Conservation (phyloP, 2,113 vertebrate genomes). For the Gallinago media region DNA sequence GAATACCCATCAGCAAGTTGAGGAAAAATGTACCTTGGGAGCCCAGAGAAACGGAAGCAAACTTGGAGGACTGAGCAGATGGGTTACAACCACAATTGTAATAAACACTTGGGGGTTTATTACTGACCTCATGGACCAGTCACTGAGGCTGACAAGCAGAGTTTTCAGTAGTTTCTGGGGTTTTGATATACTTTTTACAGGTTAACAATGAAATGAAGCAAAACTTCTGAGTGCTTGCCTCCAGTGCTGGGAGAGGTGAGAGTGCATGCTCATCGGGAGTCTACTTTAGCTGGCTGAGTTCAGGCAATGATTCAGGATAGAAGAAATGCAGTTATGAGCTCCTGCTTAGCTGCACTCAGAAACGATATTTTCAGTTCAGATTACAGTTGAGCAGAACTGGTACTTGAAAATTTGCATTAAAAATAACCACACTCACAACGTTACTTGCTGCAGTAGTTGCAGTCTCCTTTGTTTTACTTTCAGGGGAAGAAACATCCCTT, state of each 20-base stretch:
- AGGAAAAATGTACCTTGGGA: background rate
- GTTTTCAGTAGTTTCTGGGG: background rate
- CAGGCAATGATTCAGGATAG: background rate
- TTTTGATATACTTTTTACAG: background rate
- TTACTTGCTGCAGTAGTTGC: background rate
- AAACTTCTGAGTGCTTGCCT: background rate
- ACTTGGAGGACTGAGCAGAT: background rate
- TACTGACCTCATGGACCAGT: background rate
- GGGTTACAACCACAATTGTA: background rate
- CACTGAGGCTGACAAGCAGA: background rate
- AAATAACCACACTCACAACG: background rate
- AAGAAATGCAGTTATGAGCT: background rate
- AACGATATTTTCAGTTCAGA: background rate
- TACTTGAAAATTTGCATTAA: conserved; percentile 11
- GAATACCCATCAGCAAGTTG: background rate
- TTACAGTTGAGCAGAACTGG: background rate
- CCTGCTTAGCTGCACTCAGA: background rate
- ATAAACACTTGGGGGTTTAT: background rate
- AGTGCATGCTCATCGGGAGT: background rate
- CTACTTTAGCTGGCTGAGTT: background rate
- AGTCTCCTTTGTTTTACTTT: background rate
- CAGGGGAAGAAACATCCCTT: background rate
- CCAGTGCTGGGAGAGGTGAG: background rate
- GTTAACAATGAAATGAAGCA: background rate
- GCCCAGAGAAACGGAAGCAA: background rate